phyloP scores from a whole-genome alignment of 2,888 invertebrate genomes.

The Strigamia transsilvanica region DNA sequence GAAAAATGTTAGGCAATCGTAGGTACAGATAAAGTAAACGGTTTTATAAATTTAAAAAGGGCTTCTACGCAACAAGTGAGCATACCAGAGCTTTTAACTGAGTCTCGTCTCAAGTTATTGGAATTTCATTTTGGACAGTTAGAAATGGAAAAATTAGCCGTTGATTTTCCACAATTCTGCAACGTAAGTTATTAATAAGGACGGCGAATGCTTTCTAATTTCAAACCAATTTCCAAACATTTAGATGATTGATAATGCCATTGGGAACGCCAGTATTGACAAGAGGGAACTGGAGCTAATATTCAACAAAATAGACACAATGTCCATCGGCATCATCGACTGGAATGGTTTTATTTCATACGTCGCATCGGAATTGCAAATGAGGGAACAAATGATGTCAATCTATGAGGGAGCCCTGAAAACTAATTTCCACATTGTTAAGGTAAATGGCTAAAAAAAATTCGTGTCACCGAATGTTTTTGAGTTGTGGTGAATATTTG shows the following conservation, averaged over 20 bases:
- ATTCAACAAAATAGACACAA: not conserved
- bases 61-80: not conserved
- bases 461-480: too few relatives aligned
- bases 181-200: not conserved
- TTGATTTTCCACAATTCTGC: not conserved
- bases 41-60: too few relatives aligned
- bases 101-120: not conserved
- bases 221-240: not conserved
- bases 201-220: not conserved
- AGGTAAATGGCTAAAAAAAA: not conserved
- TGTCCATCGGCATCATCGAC: not conserved
- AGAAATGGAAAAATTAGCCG: not conserved
- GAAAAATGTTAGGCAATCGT: too few relatives aligned
- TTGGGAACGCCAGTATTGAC: not conserved
- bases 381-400: not conserved
- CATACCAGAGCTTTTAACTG: not conserved
- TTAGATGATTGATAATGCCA: not conserved
- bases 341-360: not conserved
- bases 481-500: too few relatives aligned
- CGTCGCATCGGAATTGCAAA: not conserved
- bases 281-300: not conserved
- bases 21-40: too few relatives aligned
- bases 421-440: not conserved
- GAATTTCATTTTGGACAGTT: constrained; percentile 5
- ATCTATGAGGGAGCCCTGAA: not conserved